Conservation (phyloP, 2,113 vertebrate species). For the Malaclemys terrapin region DNA sequence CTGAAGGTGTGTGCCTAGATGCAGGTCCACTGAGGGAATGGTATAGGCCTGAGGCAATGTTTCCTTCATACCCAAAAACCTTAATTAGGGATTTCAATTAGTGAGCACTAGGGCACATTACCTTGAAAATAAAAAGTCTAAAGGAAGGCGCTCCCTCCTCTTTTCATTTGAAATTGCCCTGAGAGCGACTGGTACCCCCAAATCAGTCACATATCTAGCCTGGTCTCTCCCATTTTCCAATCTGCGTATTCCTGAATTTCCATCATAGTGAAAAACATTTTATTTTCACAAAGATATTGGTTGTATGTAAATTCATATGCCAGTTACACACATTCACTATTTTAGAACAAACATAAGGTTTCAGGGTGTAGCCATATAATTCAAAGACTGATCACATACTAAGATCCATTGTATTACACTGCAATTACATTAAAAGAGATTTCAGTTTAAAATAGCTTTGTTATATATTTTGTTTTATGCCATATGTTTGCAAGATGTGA, state of each 20-base stretch:
- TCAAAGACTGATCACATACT: neutral
- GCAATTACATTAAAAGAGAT: neutral
- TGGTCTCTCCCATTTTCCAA: neutral
- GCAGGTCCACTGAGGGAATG: neutral
- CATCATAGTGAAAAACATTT: neutral
- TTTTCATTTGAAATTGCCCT: neutral
- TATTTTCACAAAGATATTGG: neutral
- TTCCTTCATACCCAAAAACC: neutral
- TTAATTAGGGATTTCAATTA: neutral
- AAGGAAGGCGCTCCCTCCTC: neutral
- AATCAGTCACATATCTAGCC: neutral
- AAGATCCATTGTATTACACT: neutral
- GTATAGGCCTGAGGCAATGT: neutral
- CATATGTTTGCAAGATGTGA: neutral
- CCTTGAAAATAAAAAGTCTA: neutral
- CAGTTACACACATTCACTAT: neutral
- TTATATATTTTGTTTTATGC: neutral
- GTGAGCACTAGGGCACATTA: neutral
- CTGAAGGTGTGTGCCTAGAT: neutral
- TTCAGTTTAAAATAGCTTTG: neutral
- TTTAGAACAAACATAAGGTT: neutral
- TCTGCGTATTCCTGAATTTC: neutral
- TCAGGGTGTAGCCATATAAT: neutral
- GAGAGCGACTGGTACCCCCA: neutral
- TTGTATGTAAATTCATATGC: neutral